Conservation (phyloP, 2,888 invertebrate genomes). For the Hartigia nigra region DNA sequence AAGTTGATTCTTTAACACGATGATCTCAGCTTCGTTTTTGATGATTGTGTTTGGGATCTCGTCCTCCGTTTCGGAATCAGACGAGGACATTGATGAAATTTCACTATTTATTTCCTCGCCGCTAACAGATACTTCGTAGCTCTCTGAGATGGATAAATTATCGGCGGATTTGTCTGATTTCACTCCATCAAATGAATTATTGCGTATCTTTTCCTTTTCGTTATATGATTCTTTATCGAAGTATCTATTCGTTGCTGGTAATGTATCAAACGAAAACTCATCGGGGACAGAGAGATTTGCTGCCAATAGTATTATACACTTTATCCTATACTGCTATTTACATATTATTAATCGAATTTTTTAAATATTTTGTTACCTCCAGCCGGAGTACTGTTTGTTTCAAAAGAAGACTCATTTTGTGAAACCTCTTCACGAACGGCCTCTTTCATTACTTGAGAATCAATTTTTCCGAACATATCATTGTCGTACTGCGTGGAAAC, state of each 20-base stretch:
- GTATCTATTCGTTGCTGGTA: neutral
- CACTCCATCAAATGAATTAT: neutral
- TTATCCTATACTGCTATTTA: neutral
- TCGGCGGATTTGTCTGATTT: neutral
- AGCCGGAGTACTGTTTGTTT: neutral
- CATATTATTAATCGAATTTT: neutral
- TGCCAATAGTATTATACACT: neutral
- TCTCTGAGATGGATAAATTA: neutral
- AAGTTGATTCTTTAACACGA: constrained; percentile 48
- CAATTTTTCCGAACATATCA: neutral
- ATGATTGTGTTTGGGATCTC: constrained; percentile 33
- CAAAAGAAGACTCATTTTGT: neutral
- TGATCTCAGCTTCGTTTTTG: constrained; percentile 55
- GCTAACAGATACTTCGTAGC: neutral
- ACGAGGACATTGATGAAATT: neutral
- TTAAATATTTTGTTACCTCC: neutral
- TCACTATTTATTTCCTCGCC: neutral
- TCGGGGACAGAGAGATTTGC: neutral
- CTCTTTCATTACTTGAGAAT: neutral
- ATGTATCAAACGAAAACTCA: neutral
- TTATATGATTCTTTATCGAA: neutral
- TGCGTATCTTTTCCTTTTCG: neutral
- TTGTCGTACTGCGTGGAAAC: neutral
- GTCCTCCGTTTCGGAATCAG: neutral
- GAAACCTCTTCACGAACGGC: neutral